Evolutionary conservation across 2,797 vertebrate genomes (phyloP).

Genomic region (Rhinophrynus dorsalis): DNA sequence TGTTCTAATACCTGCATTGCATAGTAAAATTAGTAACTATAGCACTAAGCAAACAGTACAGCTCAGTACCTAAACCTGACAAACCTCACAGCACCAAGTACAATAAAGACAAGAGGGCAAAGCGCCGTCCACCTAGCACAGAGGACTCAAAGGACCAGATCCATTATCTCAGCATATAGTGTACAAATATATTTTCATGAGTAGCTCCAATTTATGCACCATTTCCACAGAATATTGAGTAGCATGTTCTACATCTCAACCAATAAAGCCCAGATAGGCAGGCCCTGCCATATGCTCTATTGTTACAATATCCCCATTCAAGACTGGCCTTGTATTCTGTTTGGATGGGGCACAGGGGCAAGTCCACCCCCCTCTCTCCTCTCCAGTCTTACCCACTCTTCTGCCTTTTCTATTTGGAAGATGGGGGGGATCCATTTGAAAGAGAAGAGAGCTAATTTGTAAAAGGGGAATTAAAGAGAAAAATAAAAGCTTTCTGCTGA

Average conservation of each 20-base stretch:
- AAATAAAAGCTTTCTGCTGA: not conserved
- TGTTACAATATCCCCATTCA: slow-evolving; percentile 66
- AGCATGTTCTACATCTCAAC: slow-evolving; percentile 59
- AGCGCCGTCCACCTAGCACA: too few species aligned
- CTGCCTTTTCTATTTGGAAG: not conserved
- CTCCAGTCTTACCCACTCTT: slow-evolving; percentile 5
- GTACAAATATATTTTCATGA: not conserved
- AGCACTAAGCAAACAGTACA: too few species aligned
- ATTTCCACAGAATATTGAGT: slow-evolving; percentile 2
- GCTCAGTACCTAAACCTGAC: too few species aligned
- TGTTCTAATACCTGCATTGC: too few species aligned
- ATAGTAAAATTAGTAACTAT: too few species aligned
- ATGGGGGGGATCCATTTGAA: not conserved
- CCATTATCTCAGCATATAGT: too few species aligned
- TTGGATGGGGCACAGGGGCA: slow-evolving; percentile 16
- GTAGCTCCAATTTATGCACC: not conserved
- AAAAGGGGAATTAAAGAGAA: not conserved
- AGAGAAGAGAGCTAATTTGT: slow-evolving; percentile 6
- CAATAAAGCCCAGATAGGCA: slow-evolving; percentile 66
- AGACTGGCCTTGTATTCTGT: slow-evolving; percentile 44
- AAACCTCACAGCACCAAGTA: not conserved
- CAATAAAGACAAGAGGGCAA: not conserved
- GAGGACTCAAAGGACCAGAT: too few species aligned
- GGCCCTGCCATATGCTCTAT: slow-evolving; percentile 65
- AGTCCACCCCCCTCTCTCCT: not conserved